These are phyloP conservation scores for Poecilia velifera DNA, from an alignment of 2,797 vertebrate species.

Conservation along the genomic window DNA sequence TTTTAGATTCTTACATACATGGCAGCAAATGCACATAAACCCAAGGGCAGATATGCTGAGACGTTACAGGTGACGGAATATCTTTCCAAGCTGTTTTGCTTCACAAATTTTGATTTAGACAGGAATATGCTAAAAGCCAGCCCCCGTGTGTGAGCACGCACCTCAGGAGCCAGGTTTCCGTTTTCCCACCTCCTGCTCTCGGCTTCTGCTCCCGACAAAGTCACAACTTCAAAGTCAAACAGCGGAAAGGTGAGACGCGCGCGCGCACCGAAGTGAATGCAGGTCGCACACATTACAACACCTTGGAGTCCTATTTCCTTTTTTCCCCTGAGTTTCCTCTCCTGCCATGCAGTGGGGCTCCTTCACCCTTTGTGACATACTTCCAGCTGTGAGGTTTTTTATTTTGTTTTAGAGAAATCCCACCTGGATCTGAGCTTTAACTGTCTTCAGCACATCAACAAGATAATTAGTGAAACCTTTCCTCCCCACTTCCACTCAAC, in stretches of 20 bases:
- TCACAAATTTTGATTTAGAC: slow-evolving; percentile 74
- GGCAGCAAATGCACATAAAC: slow-evolving; percentile 11
- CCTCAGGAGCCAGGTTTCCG: slow-evolving; percentile 62
- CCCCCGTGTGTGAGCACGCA: slow-evolving; percentile 22
- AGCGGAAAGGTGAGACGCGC: slow-evolving; percentile 32
- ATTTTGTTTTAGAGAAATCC: slow-evolving; percentile 54
- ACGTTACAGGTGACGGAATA: slow-evolving; percentile 45
- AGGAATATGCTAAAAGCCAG: slow-evolving; percentile 64
- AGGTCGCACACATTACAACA: slow-evolving; percentile 18
- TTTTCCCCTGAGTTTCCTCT: slow-evolving; percentile 33
- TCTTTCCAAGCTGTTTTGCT: slow-evolving; percentile 63
- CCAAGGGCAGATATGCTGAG: slow-evolving; percentile 47
- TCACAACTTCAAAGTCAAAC: slow-evolving; percentile 76
- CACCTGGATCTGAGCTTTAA: slow-evolving; percentile 61
- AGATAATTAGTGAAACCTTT: slow-evolving; percentile 30
- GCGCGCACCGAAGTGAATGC: slow-evolving; percentile 8
- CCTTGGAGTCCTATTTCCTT: not conserved
- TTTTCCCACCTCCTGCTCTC: slow-evolving; percentile 62
- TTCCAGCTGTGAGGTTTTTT: slow-evolving; percentile 67
- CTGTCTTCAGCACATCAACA: slow-evolving; percentile 40
- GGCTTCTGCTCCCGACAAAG: slow-evolving; percentile 64
- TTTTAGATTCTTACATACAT: not conserved
- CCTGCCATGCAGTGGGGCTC: slow-evolving; percentile 45
- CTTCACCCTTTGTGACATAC: slow-evolving; percentile 73
- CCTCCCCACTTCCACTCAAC: slow-evolving; percentile 11